Evolutionary conservation across 2,797 vertebrate genomes (phyloP), one percentile per base, ranked within the genome.

Genomic region (Iguana delicatissima): DNA sequence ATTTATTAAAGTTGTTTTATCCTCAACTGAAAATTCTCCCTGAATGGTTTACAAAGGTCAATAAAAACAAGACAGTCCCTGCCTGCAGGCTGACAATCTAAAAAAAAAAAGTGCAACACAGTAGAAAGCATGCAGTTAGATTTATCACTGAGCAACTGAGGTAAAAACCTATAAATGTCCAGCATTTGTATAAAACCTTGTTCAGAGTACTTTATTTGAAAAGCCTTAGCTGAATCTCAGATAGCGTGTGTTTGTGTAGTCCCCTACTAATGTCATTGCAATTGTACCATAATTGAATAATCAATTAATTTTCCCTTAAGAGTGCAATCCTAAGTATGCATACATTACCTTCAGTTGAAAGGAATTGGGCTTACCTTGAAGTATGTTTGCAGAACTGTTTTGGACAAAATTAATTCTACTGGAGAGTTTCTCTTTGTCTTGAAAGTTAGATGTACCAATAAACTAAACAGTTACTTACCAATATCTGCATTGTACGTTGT

Each of bases 171-270:
- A 0, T 81, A 55, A n/a, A 86, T 89, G 12, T 59, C 13, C 50
- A 89, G 77, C 82, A 46, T 13, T 35, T 0, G 0, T 0, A 0
- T 80, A 0, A 87, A 16, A 52, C 10, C 64, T n/a, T 91, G 32
- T 6, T 0, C 69, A 12, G 50, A 89, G 83, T 80, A 42, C 82
- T 92, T 93, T 42, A 32, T 35, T 20, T 72, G 46, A n/a, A 73
- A 57, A 59, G n/a, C 10, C 26, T 69, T 80, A 74, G 46, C 14
- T 77, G n/a, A 79, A 52, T 69, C 9, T 14, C 12, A 55, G n/a
- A 69, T 26, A 50, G 29, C 13, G 29, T 35, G 5, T 46, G 26
- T 6, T 76, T 38, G 12, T 57, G 6, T 20, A 55, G 50, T 69
- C 59, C 14, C 16, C 24, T 69, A 42, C 20, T 79, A 46, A 59